Evolutionary conservation across 2,888 invertebrate species (phyloP).

Genomic region (Rhorus exstirpatorius): DNA sequence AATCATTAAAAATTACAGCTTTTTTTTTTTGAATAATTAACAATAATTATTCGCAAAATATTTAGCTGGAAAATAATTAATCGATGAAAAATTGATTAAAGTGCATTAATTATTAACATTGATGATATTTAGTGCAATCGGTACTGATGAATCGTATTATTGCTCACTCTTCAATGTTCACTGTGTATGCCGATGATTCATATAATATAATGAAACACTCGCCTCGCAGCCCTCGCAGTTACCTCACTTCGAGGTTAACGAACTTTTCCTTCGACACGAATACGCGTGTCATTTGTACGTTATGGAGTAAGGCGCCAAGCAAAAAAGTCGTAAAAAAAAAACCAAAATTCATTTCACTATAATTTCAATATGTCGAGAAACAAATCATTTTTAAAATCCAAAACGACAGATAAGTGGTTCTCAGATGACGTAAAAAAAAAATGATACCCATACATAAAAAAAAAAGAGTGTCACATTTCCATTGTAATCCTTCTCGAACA

Average conservation of each 20-base stretch:
- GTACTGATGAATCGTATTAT: neutral
- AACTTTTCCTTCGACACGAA: constrained; percentile 45
- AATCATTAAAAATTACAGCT: neutral
- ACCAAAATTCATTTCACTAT: no score
- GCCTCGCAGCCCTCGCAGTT: constrained; percentile 13
- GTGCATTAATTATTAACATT: neutral
- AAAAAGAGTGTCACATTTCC: no score
- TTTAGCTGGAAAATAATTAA: no score
- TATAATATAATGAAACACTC: neutral
- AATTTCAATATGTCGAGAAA: no score
- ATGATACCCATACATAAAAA: neutral
- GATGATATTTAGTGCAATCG: neutral
- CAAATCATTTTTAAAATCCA: no score
- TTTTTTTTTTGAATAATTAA: neutral
- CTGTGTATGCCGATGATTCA: constrained; percentile 27
- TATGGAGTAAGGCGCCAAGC: no score
- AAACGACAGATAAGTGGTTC: no score
- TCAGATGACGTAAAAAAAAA: no score
- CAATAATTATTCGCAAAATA: constrained; percentile 5
- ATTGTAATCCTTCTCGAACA: no score
- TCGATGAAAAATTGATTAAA: neutral
- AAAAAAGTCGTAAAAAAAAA: no score
- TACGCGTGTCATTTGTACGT: neutral
- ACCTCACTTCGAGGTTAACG: constrained; percentile 61
- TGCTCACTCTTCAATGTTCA: neutral